phyloP scores from a whole-genome alignment of 2,888 invertebrate genomes.

The Drosophila pseudotakahashii region DNA sequence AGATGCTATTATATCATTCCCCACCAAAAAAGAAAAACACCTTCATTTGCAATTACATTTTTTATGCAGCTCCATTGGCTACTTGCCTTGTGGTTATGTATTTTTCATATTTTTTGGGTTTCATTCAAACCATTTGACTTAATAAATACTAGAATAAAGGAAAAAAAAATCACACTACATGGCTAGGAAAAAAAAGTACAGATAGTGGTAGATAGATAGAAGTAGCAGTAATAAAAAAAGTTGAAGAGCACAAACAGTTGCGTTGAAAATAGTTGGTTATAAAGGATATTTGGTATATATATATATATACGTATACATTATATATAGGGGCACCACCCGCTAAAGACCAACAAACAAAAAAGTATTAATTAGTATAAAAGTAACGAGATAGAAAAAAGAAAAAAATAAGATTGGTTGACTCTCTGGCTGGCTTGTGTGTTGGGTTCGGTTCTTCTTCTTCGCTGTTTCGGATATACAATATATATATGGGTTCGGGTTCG shows the following conservation, averaged over 20 bases:
- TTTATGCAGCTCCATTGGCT: slow-evolving; percentile 61
- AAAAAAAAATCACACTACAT: slow-evolving; percentile 41
- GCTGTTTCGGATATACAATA: too few species aligned
- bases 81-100: slow-evolving; percentile 58
- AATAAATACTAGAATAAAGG: slow-evolving; percentile 63
- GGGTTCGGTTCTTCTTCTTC: slow-evolving; percentile 16
- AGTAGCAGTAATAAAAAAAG: not conserved
- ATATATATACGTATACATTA: slow-evolving; percentile 29
- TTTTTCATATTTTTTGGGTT: slow-evolving; percentile 74
- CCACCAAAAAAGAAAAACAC: slow-evolving; percentile 1
- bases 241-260: slow-evolving; percentile 23
- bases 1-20: not conserved
- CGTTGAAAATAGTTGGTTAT: slow-evolving; percentile 12
- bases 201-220: not conserved
- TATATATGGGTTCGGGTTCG: not conserved
- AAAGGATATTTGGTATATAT: not conserved
- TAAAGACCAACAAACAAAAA: slow-evolving; percentile 52
- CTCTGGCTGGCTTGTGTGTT: slow-evolving; percentile 55
- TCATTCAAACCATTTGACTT: slow-evolving; percentile 75
- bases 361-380: slow-evolving; percentile 17
- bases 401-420: slow-evolving; percentile 47
- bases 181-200: slow-evolving; percentile 28
- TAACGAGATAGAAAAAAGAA: slow-evolving; percentile 9
- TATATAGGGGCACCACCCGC: slow-evolving; percentile 63
- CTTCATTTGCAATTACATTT: slow-evolving; percentile 36